These are phyloP conservation scores for Brachionus sp. DNA, from an alignment of 1,140 invertebrate species.

Conservation along the genomic window DNA sequence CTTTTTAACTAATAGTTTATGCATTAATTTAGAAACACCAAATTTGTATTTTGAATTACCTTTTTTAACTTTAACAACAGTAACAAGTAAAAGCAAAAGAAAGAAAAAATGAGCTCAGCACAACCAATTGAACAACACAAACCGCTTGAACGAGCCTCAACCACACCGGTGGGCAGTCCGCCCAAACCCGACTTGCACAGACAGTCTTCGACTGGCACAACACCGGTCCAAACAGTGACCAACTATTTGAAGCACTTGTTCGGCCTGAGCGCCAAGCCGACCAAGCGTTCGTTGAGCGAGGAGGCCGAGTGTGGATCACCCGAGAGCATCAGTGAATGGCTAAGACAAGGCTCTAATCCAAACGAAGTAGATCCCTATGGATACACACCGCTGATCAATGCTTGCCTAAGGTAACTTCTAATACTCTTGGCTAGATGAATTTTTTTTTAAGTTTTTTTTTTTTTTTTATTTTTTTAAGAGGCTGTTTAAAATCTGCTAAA, in stretches of 20 bases:
- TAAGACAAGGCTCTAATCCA: constrained; percentile 42
- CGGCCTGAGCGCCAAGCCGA: neutral
- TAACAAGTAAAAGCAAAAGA: too few species aligned
- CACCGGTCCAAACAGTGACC: neutral
- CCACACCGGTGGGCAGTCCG: neutral
- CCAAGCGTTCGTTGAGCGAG: constrained; percentile 28
- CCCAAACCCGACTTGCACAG: neutral
- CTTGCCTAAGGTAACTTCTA: neutral
- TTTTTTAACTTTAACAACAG: neutral
- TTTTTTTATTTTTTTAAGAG: neutral
- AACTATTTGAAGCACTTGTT: constrained; percentile 24
- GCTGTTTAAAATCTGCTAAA: constrained; percentile 20
- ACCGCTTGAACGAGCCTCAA: neutral
- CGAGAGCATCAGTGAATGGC: constrained; percentile 33
- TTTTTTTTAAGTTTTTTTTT: neutral
- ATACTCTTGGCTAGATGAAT: neutral
- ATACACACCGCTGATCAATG: constrained; percentile 43
- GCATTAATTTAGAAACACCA: neutral
- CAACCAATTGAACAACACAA: neutral
- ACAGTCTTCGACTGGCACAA: constrained; percentile 4
- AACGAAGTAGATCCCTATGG: constrained; percentile 41
- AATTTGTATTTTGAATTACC: neutral
- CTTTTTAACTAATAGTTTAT: neutral
- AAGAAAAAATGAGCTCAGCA: neutral
- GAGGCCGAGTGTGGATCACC: constrained; percentile 42